Evolutionary conservation across 2,888 invertebrate genomes (phyloP).

Genomic region (Drosophila nigritarsus): DNA sequence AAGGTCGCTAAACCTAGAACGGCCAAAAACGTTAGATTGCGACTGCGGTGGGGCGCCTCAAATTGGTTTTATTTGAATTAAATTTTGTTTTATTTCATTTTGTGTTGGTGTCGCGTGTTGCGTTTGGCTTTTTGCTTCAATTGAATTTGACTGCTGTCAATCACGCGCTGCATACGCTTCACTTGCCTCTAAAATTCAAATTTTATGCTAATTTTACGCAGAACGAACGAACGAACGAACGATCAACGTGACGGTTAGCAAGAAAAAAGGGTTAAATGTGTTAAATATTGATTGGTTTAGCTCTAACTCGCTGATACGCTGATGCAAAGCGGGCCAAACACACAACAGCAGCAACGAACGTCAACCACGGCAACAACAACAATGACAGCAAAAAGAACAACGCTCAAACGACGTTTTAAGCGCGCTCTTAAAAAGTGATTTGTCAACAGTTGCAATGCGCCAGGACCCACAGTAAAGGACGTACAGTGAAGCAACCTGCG

Average conservation of each 20-base stretch:
- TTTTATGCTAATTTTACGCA: conserved; percentile 79
- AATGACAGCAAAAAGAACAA: conserved; percentile 38
- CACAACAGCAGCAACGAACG: conserved; percentile 12
- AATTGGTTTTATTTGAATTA: conserved; percentile 80
- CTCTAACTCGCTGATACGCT: conserved; percentile 51
- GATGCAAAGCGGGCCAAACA: conserved; percentile 39
- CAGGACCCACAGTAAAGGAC: conserved; percentile 20
- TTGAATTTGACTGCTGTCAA: conserved; percentile 81
- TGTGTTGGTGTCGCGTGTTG: conserved; percentile 31
- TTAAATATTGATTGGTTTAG: conserved; percentile 79
- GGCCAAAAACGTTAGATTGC: conserved; percentile 53
- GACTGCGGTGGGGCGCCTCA: conserved; percentile 29
- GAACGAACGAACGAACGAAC: conserved; percentile 50
- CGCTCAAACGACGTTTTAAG: conserved; percentile 77
- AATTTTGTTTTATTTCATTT: conserved; percentile 77
- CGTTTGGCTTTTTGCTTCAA: conserved; percentile 65
- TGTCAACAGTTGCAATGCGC: conserved; percentile 78
- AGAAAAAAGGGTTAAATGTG: conserved; percentile 75
- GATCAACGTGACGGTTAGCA: conserved; percentile 52
- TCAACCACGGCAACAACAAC: conserved; percentile 2
- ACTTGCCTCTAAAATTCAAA: conserved; percentile 78
- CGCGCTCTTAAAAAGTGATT: conserved; percentile 79
- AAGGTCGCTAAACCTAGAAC: conserved; percentile 64
- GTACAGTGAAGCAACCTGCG: conserved; percentile 22
- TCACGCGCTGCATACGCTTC: conserved; percentile 80